A percentile compares a stretch with the other conserved stretches of the same genome.
These are phyloP conservation scores for Pampusana beccarii DNA, from an alignment of 2,113 vertebrate species.

Conservation along the genomic window DNA sequence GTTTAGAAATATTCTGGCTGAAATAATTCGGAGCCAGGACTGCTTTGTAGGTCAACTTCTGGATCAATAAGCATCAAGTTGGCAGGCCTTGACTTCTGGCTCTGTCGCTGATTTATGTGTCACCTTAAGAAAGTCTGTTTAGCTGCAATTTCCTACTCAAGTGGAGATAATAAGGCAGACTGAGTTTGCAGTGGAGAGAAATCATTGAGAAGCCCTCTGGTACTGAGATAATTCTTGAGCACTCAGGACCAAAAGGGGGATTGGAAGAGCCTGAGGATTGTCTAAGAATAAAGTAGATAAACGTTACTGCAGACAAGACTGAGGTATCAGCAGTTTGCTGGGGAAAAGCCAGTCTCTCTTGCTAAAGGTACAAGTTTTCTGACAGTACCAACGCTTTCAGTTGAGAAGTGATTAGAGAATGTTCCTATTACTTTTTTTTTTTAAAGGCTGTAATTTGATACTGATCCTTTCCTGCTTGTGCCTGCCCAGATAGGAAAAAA, in stretches of 20 bases:
- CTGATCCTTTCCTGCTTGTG: neutral
- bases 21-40: neutral
- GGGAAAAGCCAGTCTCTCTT: neutral
- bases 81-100: slow-evolving; percentile 25
- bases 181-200: slow-evolving; percentile 1
- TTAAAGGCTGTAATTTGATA: neutral
- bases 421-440: neutral
- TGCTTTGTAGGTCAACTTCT: slow-evolving; percentile 16
- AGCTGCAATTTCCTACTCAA: slow-evolving; percentile 25
- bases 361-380: neutral
- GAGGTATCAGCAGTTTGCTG: neutral
- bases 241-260: neutral
- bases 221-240: slow-evolving; percentile 23
- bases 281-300: slow-evolving; percentile 17
- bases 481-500: neutral
- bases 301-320: neutral
- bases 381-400: neutral
- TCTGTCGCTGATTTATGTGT: neutral
- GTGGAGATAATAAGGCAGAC: slow-evolving; percentile 30
- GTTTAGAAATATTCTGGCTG: neutral
- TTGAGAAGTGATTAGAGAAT: neutral
- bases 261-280: neutral
- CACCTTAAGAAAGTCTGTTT: slow-evolving; percentile 38
- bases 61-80: neutral
- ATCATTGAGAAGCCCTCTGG: neutral